Evolutionary conservation across 2,797 vertebrate species (phyloP).

Genomic region (Thunnus albacares): DNA sequence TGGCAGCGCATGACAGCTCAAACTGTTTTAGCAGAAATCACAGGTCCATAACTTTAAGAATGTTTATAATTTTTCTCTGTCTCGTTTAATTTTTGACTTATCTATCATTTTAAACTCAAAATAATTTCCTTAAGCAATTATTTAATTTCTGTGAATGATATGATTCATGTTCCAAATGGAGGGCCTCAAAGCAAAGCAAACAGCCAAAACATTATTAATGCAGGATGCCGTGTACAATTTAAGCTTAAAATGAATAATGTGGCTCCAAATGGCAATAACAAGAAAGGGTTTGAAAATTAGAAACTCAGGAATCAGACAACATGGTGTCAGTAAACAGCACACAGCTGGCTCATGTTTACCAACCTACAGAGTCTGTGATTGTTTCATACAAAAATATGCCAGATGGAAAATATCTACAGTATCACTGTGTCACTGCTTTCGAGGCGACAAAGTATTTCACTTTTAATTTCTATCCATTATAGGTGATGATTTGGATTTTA

Average conservation of each 20-base stretch:
- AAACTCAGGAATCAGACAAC: background rate
- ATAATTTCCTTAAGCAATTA: background rate
- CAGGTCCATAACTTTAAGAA: constrained; percentile 14
- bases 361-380: background rate
- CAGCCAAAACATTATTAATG: background rate
- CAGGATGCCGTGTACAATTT: background rate
- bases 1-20: background rate
- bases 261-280: background rate
- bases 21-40: constrained; percentile 30
- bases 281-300: background rate
- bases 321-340: background rate
- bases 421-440: background rate
- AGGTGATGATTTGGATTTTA: background rate
- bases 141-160: background rate
- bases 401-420: background rate
- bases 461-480: background rate
- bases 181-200: background rate
- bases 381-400: background rate
- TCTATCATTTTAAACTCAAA: background rate
- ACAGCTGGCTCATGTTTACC: constrained; percentile 13
- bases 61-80: background rate
- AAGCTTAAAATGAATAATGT: constrained; percentile 8
- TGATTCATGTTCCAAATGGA: constrained; percentile 13
- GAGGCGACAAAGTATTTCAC: background rate
- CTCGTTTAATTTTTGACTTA: background rate